Evolutionary conservation across 2,797 vertebrate genomes (phyloP).

Genomic region (Pogoniulus pusillus): DNA sequence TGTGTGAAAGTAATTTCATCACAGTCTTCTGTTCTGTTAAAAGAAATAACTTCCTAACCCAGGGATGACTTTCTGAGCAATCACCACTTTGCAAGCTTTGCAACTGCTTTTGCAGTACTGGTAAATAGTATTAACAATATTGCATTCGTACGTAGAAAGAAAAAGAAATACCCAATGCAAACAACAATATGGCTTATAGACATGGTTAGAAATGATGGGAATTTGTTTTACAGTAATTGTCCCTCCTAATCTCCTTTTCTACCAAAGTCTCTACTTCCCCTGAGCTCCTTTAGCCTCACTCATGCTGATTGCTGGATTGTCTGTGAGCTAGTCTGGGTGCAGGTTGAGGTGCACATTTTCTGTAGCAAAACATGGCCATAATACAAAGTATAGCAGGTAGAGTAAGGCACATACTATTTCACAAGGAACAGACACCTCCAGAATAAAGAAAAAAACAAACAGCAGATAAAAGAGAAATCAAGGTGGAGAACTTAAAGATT

Average conservation of each 20-base stretch:
- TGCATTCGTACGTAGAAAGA: neutral
- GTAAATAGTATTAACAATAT: neutral
- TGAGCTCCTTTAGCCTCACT: neutral
- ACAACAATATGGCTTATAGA: neutral
- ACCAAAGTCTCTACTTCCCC: neutral
- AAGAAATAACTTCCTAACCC: neutral
- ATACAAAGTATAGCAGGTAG: no score
- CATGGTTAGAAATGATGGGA: fast-evolving
- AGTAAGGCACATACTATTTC: no score
- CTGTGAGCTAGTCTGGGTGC: neutral
- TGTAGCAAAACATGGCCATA: neutral
- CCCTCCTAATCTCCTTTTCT: neutral
- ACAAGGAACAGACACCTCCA: neutral
- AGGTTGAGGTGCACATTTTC: neutral
- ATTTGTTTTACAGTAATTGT: neutral
- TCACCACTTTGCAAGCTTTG: neutral
- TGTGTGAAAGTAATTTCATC: neutral
- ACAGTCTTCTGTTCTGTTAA: neutral
- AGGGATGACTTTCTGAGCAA: neutral
- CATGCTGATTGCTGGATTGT: neutral
- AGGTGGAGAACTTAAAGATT: neutral
- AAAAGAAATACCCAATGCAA: neutral
- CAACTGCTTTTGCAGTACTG: neutral
- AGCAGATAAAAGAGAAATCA: neutral
- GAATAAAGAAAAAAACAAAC: neutral